Evolutionary conservation across 2,888 invertebrate genomes (phyloP), one percentile per base, ranked within the genome.

Genomic region (Agrochola macilenta): DNA sequence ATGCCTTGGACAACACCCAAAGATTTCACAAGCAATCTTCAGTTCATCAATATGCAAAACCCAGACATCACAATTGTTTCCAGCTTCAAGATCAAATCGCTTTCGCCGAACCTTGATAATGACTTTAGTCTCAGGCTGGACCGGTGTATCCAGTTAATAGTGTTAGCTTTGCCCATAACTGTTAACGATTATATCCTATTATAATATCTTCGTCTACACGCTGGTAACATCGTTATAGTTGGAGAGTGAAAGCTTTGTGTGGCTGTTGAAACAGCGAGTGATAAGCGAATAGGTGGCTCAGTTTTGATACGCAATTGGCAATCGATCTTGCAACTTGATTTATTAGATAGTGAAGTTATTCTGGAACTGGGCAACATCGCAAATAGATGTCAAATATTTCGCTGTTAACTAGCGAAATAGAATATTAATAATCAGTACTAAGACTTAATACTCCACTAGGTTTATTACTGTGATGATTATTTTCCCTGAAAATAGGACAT

Each of bases 41-140:
- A 43, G 0, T 35, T 52, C 4, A 20, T 39, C 35, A 58, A 81
- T 46, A 35, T 64, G 9, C 39, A 39, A 76, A 82, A 43, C 9
- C 2, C 35, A 58, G 54, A 69, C 49, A 43, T 81, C 39, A 30
- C 17, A 61, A 43, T 69, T 35, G 23, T 70, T 66, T 68, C 66
- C 68, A 61, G 54, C 46, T 60, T 82, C 63, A 84, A 70, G 68
- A 71, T 71, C 66, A 70, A 66, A 54, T 39, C 26, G 9, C 76
- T 83, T 81, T 81, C 82, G 60, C 54, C 17, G 12, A 85, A 81
- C 82, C 82, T 83, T 83, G 85, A 70, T 83, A 83, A 83, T 83
- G 82, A 85, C 69, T 82, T 81, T 49, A 60, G 54, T 64, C 66
- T 52, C 63, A 65, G 65, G 9, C 23, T 43, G 20, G 26, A 82